Conservation (phyloP, 2,888 invertebrate species). For the Cheilosia variabilis region DNA sequence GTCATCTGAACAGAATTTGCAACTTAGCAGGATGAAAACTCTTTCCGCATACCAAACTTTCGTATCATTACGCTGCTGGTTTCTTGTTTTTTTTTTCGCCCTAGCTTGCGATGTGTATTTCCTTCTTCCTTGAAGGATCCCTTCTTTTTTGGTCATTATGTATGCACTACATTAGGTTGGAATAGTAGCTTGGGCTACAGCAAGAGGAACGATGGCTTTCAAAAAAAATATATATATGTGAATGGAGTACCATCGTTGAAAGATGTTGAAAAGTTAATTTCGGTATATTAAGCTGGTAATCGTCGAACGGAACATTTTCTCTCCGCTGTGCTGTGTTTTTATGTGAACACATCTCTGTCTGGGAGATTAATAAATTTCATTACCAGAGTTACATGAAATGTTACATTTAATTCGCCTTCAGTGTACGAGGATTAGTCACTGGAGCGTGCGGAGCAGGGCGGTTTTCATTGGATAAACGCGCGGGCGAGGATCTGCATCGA, state of each 20-base stretch:
- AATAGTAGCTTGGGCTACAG: conserved; percentile 30
- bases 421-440: too few species aligned
- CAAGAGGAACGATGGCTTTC: conserved; percentile 22
- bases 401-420: neutral
- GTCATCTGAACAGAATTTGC: conserved; percentile 75
- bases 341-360: conserved; percentile 29
- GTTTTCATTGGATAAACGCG: too few species aligned
- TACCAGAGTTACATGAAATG: conserved; percentile 6
- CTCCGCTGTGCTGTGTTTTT: conserved; percentile 33
- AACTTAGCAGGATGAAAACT: conserved; percentile 73
- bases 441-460: too few species aligned
- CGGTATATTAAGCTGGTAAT: conserved; percentile 61
- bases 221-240: conserved; percentile 12
- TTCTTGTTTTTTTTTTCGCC: conserved; percentile 9
- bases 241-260: conserved; percentile 50
- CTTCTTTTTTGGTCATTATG: conserved; percentile 58
- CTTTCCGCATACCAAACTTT: conserved; percentile 71
- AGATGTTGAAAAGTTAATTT: conserved; percentile 70
- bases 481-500: too few species aligned
- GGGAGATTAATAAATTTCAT: conserved; percentile 46
- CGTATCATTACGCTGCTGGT: conserved; percentile 68
- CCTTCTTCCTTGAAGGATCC: conserved; percentile 44
- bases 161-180: conserved; percentile 72
- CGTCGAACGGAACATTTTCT: conserved; percentile 45
- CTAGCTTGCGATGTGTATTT: conserved; percentile 37